Conservation (phyloP, 2,888 invertebrate species). For the Nomada lathburiana region DNA sequence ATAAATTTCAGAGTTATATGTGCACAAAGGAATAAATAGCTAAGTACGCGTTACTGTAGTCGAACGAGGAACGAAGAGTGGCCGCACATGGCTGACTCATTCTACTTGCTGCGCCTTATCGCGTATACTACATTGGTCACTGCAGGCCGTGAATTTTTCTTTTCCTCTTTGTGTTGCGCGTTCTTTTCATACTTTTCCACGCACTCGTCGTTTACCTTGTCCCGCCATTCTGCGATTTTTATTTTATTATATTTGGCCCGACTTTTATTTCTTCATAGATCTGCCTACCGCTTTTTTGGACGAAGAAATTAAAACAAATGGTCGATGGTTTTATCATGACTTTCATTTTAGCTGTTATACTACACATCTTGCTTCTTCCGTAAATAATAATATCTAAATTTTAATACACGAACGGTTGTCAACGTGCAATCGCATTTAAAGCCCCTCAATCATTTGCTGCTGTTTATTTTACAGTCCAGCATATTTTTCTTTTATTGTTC, state of each 20-base stretch:
- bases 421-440: no score
- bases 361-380: no score
- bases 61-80: slow-evolving; percentile 5
- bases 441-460: no score
- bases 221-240: background rate
- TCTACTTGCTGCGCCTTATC: slow-evolving; percentile 16
- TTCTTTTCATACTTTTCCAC: background rate
- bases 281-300: background rate
- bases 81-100: slow-evolving; percentile 29
- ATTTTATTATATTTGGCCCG: background rate
- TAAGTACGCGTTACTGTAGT: background rate
- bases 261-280: background rate
- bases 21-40: background rate
- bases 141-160: slow-evolving; percentile 26
- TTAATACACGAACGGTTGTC: no score
- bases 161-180: slow-evolving; percentile 1
- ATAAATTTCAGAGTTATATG: background rate
- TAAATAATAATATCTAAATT: no score
- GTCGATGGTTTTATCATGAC: no score
- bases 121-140: slow-evolving; percentile 7
- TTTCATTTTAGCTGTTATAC: no score
- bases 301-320: no score
- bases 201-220: background rate
- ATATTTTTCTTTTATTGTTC: no score
- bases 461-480: no score